These are phyloP conservation scores for Tringa solitaria DNA, from an alignment of 2,113 vertebrate species.

Conservation along the genomic window DNA sequence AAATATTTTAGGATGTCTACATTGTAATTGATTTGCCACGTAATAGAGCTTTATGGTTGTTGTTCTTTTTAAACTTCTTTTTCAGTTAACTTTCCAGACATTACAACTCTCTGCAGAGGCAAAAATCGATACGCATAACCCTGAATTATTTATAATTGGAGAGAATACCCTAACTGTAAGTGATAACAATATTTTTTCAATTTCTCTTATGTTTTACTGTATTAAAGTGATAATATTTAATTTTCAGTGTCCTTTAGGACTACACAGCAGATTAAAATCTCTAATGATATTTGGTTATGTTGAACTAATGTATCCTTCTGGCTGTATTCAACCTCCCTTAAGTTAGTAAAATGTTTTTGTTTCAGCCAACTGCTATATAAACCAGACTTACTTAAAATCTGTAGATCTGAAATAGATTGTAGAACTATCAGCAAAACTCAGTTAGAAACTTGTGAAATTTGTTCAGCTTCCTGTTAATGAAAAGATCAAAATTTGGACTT, in stretches of 20 bases:
- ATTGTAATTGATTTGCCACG: not conserved
- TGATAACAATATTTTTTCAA: not conserved
- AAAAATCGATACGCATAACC: constrained; percentile 77
- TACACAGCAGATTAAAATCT: not conserved
- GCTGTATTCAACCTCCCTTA: not conserved
- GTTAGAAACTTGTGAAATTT: not conserved
- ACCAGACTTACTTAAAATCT: not conserved
- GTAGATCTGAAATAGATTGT: not conserved
- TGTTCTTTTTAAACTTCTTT: constrained; percentile 14
- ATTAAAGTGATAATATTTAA: not conserved
- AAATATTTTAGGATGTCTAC: not conserved
- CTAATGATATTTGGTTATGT: not conserved
- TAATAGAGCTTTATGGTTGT: not conserved
- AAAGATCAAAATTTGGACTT: not conserved
- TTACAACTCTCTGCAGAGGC: constrained; percentile 76
- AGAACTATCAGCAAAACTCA: not conserved
- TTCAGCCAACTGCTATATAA: not conserved
- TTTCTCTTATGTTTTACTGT: not conserved
- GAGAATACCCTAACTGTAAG: constrained; percentile 80
- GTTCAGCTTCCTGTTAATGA: not conserved
- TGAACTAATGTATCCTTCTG: not conserved
- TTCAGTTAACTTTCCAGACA: constrained; percentile 83
- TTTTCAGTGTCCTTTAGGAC: not conserved
- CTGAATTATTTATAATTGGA: constrained; percentile 79
- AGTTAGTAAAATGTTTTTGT: not conserved